These are phyloP conservation scores for Euphydryas editha DNA, from an alignment of 2,888 invertebrate species.

Conservation along the genomic window DNA sequence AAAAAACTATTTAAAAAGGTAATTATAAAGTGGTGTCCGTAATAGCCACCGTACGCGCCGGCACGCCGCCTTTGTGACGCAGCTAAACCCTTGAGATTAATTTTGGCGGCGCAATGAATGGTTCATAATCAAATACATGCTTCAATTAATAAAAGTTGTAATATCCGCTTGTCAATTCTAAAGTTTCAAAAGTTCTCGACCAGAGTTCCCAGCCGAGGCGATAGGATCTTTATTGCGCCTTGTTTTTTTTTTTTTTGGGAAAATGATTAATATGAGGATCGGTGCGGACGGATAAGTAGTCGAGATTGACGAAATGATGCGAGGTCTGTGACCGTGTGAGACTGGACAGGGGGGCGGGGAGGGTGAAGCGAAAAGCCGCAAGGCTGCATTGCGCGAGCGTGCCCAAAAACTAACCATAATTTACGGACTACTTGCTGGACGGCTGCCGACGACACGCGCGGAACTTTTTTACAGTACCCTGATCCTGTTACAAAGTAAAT, in stretches of 20 bases:
- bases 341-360: conserved; percentile 49
- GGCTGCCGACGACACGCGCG: conserved; percentile 77
- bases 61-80: conserved; percentile 76
- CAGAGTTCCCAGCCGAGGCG: conserved; percentile 60
- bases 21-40: conserved; percentile 79
- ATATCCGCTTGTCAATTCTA: conserved; percentile 76
- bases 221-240: conserved; percentile 74
- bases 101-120: conserved; percentile 79
- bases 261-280: conserved; percentile 80
- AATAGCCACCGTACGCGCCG: conserved; percentile 77
- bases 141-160: conserved; percentile 75
- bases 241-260: conserved; percentile 74
- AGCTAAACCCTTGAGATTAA: conserved; percentile 81
- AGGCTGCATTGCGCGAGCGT: conserved; percentile 78
- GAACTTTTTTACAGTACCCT: conserved; percentile 65
- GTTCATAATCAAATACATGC: conserved; percentile 74
- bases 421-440: conserved; percentile 80
- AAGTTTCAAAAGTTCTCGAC: conserved; percentile 67
- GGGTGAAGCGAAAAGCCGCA: conserved; percentile 73
- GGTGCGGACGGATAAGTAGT: conserved; percentile 79
- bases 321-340: conserved; percentile 79
- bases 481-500: conserved; percentile 79
- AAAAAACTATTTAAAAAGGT: conserved; percentile 83
- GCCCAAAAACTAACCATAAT: conserved; percentile 84
- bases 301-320: conserved; percentile 78